Percentiles rank a stretch among this genome's conserved stretches.
These are phyloP conservation scores for Acestrorhynchus altus DNA, from an alignment of 2,797 vertebrate species.

Conservation along the genomic window DNA sequence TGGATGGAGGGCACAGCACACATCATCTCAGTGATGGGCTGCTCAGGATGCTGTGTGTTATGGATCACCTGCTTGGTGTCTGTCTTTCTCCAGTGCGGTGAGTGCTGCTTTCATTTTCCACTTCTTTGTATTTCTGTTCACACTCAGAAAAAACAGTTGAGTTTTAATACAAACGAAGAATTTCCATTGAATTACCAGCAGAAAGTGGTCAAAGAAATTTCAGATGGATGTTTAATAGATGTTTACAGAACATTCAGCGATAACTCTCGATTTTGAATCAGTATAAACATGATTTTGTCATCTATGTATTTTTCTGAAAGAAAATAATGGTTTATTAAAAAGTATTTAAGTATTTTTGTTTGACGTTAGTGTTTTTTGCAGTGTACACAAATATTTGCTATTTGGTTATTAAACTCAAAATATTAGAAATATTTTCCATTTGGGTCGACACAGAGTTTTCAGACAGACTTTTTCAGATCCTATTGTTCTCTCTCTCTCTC, in stretches of 20 bases:
- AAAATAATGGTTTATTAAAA: no score
- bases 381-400: not conserved
- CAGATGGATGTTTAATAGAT: not conserved
- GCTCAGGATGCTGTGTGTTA: constrained; percentile 40
- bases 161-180: not conserved
- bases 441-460: not conserved
- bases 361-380: not conserved
- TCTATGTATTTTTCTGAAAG: no score
- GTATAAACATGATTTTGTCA: no score
- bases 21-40: constrained; percentile 56
- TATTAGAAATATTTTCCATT: constrained; percentile 19
- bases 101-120: constrained; percentile 17
- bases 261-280: not conserved
- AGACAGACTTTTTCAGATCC: constrained; percentile 4
- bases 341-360: not conserved
- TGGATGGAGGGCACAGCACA: constrained; percentile 41
- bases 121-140: not conserved
- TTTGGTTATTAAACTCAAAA: not conserved
- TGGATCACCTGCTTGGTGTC: constrained; percentile 45
- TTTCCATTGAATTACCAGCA: not conserved
- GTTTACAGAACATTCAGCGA: not conserved
- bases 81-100: constrained; percentile 47
- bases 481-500: constrained; percentile 32
- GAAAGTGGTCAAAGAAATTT: not conserved
- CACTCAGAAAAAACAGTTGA: not conserved